These are phyloP conservation scores for Rhynchotus rufescens DNA, from an alignment of 2,797 vertebrate species.

Conservation along the genomic window DNA sequence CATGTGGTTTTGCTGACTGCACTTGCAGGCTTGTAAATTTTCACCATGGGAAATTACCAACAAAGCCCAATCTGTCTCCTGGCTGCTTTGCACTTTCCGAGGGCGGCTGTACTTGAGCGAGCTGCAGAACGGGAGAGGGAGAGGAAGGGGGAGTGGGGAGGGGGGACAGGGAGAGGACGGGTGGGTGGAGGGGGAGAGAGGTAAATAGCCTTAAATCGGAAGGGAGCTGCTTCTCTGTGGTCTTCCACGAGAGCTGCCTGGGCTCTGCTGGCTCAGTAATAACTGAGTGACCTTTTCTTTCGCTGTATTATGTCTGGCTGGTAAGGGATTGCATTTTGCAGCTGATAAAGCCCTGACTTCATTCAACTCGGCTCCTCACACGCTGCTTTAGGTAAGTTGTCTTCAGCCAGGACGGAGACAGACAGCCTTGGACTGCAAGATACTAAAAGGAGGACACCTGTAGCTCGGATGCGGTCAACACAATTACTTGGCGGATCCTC, in stretches of 20 bases:
- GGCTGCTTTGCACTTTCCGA: conserved; percentile 81
- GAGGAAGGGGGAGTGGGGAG: conserved; percentile 33
- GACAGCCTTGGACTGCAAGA: conserved; percentile 73
- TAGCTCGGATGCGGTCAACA: conserved; percentile 83
- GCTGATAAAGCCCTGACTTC: conserved; percentile 84
- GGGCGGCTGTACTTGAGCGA: conserved; percentile 80
- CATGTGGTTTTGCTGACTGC: conserved; percentile 74
- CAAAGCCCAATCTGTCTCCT: conserved; percentile 82
- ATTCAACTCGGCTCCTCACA: conserved; percentile 80
- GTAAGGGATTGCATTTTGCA: conserved; percentile 86
- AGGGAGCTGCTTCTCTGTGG: conserved; percentile 80
- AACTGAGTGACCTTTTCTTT: conserved; percentile 87
- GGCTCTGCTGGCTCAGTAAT: conserved; percentile 83
- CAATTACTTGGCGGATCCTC: conserved; percentile 81
- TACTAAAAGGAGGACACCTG: conserved; percentile 88
- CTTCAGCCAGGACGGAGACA: conserved; percentile 76
- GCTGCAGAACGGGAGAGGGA: conserved; percentile 72
- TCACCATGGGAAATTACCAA: conserved; percentile 85
- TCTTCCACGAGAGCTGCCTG: conserved; percentile 76
- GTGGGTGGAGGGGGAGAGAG: conserved; percentile 72
- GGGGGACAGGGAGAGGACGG: conserved; percentile 36
- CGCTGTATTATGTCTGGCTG: conserved; percentile 86
- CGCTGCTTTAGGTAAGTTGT: conserved; percentile 85
- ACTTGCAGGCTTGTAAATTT: conserved; percentile 79
- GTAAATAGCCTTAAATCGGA: conserved; percentile 82